Conservation (phyloP, 2,113 vertebrate genomes). For the Struthio camelus region DNA sequence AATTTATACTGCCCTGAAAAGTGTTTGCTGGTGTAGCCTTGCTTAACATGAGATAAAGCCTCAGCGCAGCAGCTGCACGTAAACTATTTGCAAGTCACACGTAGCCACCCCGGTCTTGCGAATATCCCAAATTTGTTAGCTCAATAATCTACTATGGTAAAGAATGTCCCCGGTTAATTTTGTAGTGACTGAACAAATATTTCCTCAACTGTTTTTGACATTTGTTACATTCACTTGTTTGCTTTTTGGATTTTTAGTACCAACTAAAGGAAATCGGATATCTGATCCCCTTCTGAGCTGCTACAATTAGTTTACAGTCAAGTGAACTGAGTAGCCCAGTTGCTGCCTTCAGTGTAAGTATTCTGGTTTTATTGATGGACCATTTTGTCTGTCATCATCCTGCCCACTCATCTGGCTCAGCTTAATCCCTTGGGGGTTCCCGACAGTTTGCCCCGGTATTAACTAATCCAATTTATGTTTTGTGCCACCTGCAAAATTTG, state of each 20-base stretch:
- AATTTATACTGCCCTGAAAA: not conserved
- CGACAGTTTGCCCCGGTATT: not conserved
- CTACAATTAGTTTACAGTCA: not conserved
- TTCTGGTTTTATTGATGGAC: not conserved
- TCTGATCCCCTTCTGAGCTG: not conserved
- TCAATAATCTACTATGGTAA: rapidly evolving
- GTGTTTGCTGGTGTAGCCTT: not conserved
- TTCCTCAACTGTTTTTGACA: not conserved
- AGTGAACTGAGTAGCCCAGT: not conserved
- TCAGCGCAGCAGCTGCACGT: not conserved
- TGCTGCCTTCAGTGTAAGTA: not conserved
- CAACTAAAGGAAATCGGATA: not conserved
- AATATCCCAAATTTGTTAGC: not conserved
- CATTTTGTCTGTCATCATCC: not conserved
- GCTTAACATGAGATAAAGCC: not conserved
- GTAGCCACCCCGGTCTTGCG: not conserved
- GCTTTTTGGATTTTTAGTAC: not conserved
- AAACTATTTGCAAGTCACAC: not conserved
- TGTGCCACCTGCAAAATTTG: not conserved
- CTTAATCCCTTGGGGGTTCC: not conserved
- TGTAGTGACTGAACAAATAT: not conserved
- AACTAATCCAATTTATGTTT: not conserved
- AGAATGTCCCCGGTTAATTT: not conserved
- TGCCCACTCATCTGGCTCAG: not conserved
- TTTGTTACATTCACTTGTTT: not conserved